Evolutionary conservation across 2,888 invertebrate species (phyloP), one percentile per base, ranked within the genome.

Genomic region (Apodemia duryi): DNA sequence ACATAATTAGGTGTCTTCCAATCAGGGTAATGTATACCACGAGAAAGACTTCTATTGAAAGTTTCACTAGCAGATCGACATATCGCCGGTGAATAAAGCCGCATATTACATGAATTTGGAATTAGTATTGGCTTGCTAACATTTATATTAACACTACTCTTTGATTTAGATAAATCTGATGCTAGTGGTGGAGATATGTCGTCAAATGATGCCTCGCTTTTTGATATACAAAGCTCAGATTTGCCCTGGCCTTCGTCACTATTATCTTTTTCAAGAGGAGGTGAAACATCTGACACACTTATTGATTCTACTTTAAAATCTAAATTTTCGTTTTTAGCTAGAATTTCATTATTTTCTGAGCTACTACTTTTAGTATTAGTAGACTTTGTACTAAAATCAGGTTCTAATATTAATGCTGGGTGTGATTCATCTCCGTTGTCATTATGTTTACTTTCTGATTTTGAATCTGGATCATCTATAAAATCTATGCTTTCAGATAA

Each of bases 81-180:
- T 38, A 90, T 85, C 6, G 90, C 87, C 7, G 84, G 82, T 67
- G 87, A 82, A 71, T 91, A 86, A 67, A 84, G 69, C 66, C 87
- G 73, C 32, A 86, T 73, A 62, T 86, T 75, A 32, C 73, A 71
- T 0, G 80, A 75, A 0, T 75, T 74, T 2, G 75, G 65, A 49
- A 77, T 77, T 28, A 75, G 67, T 2, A 73, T 67, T 21, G 71
- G 62, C 65, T 72, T 76, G 10, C 76, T 64, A 28, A 65, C 68
- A 6, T 67, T 66, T 6, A 51, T 68, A 3, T 69, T 57, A 38
- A 71, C 69, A 41, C 70, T 68, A 35, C 71, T 72, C 57, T 67
- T 71, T 10, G 73, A 70, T 54, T 73, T 77, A 1, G 79, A 77
- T 13, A 81, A 77, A 28, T 81, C 81, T 32, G 82, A 77, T 38